These are phyloP conservation scores for Drosophila peninsularis DNA, from an alignment of 2,888 invertebrate species.

Conservation along the genomic window DNA sequence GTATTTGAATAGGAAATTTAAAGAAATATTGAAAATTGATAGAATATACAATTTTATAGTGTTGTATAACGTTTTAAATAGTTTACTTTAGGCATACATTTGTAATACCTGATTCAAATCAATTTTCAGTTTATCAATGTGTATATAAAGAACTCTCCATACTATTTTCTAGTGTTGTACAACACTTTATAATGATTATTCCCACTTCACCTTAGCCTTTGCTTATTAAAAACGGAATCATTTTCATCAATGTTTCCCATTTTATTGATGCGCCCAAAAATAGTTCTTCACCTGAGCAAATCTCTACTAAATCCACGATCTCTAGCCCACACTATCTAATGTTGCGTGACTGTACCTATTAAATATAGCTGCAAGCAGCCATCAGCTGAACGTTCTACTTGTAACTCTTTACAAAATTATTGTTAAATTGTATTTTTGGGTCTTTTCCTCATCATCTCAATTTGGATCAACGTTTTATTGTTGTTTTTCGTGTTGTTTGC, in stretches of 20 bases:
- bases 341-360: slow-evolving; percentile 7
- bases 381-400: slow-evolving; percentile 5
- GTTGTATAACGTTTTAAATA: not conserved
- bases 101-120: too few species aligned
- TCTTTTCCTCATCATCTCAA: slow-evolving; percentile 16
- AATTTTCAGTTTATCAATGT: not conserved
- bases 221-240: not conserved
- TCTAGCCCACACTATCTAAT: not conserved
- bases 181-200: not conserved
- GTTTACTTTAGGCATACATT: not conserved
- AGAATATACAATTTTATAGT: not conserved
- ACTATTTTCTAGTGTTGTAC: not conserved
- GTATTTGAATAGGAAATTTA: too few species aligned
- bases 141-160: not conserved
- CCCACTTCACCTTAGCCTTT: too few species aligned
- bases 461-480: slow-evolving; percentile 3
- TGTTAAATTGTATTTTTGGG: slow-evolving; percentile 21
- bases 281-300: not conserved
- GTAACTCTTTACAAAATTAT: slow-evolving; percentile 11
- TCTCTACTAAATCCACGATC: not conserved
- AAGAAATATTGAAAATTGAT: too few species aligned
- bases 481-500: slow-evolving; percentile 23
- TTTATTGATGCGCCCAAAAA: not conserved
- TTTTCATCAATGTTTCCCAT: too few species aligned
- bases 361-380: not conserved